Conservation (phyloP, 2,797 vertebrate genomes). For the Sebastes variabilis region DNA sequence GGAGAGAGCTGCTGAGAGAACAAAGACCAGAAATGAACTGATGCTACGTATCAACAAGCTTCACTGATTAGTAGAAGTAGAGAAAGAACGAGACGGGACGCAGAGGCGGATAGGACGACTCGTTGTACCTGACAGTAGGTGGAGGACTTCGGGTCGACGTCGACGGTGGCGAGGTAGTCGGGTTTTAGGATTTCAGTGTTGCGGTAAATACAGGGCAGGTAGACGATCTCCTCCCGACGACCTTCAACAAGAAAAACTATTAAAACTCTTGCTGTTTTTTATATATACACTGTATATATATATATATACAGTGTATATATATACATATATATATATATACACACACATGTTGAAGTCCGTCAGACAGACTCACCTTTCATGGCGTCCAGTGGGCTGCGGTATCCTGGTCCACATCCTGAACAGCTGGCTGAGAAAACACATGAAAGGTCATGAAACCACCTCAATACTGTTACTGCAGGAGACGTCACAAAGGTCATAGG, state of each 20-base stretch:
- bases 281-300: neutral
- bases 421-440: constrained; percentile 80
- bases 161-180: constrained; percentile 93
- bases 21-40: neutral
- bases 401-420: constrained; percentile 89
- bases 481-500: neutral
- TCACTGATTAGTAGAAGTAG: neutral
- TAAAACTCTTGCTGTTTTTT: neutral
- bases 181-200: constrained; percentile 87
- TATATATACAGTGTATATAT: neutral
- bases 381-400: constrained; percentile 87
- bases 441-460: neutral
- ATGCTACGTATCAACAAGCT: neutral
- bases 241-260: constrained; percentile 70
- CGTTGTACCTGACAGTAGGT: constrained; percentile 86
- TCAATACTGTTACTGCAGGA: neutral
- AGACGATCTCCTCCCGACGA: constrained; percentile 89
- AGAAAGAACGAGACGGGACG: neutral
- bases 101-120: no score
- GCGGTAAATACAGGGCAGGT: constrained; percentile 92
- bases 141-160: constrained; percentile 86
- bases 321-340: fast-evolving
- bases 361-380: constrained; percentile 87
- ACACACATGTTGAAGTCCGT: neutral
- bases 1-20: neutral